Percentiles rank a stretch among this genome's conserved stretches.
These are phyloP conservation scores for Chirona hameri DNA, from an alignment of 2,888 invertebrate genomes.

Conservation along the genomic window DNA sequence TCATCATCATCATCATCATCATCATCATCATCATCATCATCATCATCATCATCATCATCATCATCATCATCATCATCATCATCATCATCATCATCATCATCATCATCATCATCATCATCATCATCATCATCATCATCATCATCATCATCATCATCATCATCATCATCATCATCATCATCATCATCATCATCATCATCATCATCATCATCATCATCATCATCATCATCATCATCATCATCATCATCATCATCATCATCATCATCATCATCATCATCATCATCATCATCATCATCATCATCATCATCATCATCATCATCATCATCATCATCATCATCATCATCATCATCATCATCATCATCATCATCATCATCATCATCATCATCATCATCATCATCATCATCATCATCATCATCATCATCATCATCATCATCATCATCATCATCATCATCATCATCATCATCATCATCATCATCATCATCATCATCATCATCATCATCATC, in stretches of 20 bases:
- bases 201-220: slow-evolving; percentile 22
- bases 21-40: slow-evolving; percentile 22
- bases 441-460: slow-evolving; percentile 22
- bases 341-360: slow-evolving; percentile 22
- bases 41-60: too few relatives aligned
- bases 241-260: slow-evolving; percentile 22
- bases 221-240: slow-evolving; percentile 22
- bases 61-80: slow-evolving; percentile 22
- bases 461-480: slow-evolving; percentile 22
- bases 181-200: slow-evolving; percentile 22
- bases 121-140: too few relatives aligned
- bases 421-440: slow-evolving; percentile 22
- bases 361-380: slow-evolving; percentile 22
- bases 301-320: slow-evolving; percentile 22
- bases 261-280: slow-evolving; percentile 4
- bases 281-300: too few relatives aligned
- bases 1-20: too few relatives aligned
- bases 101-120: slow-evolving; percentile 22
- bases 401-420: slow-evolving; percentile 22
- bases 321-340: slow-evolving; percentile 22
- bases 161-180: too few relatives aligned
- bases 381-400: slow-evolving; percentile 22
- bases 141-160: slow-evolving; percentile 22
- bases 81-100: slow-evolving; percentile 22
- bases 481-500: slow-evolving; percentile 22